These are phyloP conservation scores for Zoanthus sociatus DNA, from an alignment of 92 coral and sea anemone genomes.

Conservation along the genomic window DNA sequence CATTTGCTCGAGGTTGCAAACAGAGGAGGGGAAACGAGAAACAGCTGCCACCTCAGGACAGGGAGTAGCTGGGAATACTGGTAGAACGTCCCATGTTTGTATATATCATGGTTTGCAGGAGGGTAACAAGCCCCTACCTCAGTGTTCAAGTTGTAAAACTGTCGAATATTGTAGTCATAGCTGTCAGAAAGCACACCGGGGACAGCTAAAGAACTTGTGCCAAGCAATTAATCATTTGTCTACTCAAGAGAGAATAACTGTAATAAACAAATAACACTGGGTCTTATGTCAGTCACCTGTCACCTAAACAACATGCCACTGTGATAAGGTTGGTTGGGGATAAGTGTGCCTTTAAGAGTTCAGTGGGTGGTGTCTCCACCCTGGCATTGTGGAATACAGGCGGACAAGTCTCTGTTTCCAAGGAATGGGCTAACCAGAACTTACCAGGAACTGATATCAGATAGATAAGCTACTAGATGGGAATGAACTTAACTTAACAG, in stretches of 20 bases:
- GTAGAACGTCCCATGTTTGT: slow-evolving; percentile 64
- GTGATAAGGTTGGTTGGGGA: slow-evolving; percentile 17
- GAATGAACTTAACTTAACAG: slow-evolving; percentile 39
- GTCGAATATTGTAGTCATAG: background rate
- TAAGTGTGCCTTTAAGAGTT: slow-evolving; percentile 12
- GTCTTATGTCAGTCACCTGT: slow-evolving; percentile 31
- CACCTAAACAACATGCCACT: slow-evolving; percentile 26
- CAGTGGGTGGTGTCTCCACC: slow-evolving; percentile 18
- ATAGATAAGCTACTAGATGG: slow-evolving; percentile 50
- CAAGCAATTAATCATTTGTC: slow-evolving; percentile 53
- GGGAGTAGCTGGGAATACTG: slow-evolving; percentile 62
- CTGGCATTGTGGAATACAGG: slow-evolving; percentile 37
- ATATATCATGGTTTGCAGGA: slow-evolving; percentile 45
- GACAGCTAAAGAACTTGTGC: slow-evolving; percentile 52
- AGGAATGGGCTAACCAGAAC: slow-evolving; percentile 23
- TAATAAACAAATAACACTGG: background rate
- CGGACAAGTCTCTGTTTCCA: slow-evolving; percentile 18
- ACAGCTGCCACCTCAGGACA: slow-evolving; percentile 76
- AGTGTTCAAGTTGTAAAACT: slow-evolving; percentile 46
- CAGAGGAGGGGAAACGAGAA: slow-evolving; percentile 49
- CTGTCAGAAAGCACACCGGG: slow-evolving; percentile 33
- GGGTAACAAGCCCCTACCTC: slow-evolving; percentile 6
- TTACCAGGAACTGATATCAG: slow-evolving; percentile 34
- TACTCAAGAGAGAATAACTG: slow-evolving; percentile 19
- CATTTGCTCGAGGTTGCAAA: slow-evolving; percentile 22